These are phyloP conservation scores for Spicauda simplicius DNA, from an alignment of 2,888 invertebrate genomes.

Conservation along the genomic window DNA sequence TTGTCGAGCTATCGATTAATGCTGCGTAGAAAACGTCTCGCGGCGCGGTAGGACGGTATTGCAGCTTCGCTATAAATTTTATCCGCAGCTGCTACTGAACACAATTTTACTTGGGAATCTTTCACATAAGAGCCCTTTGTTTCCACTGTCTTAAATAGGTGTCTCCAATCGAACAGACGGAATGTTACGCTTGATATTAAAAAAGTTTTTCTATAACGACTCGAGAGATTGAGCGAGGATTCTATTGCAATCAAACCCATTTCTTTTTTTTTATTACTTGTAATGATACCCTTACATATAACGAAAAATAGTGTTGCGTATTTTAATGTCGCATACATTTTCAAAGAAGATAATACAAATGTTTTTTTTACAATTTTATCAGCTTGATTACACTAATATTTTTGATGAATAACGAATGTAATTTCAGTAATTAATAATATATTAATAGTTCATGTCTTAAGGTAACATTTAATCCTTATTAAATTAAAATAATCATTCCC, in stretches of 20 bases:
- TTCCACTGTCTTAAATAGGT: conserved; percentile 69
- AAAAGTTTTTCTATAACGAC: conserved; percentile 67
- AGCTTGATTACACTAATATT: too few species aligned
- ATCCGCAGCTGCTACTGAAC: conserved; percentile 59
- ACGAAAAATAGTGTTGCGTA: too few species aligned
- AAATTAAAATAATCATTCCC: too few species aligned
- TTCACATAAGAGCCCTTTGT: conserved; percentile 70
- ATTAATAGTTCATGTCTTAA: too few species aligned
- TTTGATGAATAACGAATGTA: too few species aligned
- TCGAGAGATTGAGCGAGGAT: conserved; percentile 24
- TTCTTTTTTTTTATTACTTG: conserved; percentile 9
- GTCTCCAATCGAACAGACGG: conserved; percentile 72
- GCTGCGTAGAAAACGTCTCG: conserved; percentile 11
- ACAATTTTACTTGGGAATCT: conserved; percentile 65
- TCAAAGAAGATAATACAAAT: too few species aligned
- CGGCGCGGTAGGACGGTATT: conserved; percentile 14
- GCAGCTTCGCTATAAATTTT: conserved; percentile 34
- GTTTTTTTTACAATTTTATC: too few species aligned
- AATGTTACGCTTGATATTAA: conserved; percentile 77
- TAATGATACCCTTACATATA: background rate
- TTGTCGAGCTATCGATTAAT: conserved; percentile 23
- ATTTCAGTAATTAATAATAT: too few species aligned
- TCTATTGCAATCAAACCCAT: conserved; percentile 31
- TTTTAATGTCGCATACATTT: too few species aligned
- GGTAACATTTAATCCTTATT: too few species aligned